These are phyloP conservation scores for Eospalax fontanierii DNA, from an alignment of 2,797 vertebrate species.

Conservation along the genomic window DNA sequence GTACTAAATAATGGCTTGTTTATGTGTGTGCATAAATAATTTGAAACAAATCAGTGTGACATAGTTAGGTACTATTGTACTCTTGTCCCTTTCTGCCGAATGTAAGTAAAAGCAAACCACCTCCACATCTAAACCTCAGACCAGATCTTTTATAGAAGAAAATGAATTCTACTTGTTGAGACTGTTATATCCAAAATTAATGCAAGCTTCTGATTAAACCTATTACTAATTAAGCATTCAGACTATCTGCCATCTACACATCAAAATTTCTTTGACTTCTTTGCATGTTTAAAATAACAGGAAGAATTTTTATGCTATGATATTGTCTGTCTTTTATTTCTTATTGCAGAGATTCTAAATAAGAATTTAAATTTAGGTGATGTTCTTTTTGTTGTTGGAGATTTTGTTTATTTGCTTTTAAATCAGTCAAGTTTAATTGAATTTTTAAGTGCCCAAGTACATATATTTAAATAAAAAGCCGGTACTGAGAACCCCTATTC, in stretches of 20 bases:
- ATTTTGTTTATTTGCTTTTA: background rate
- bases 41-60: slow-evolving; percentile 83
- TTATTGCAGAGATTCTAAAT: background rate
- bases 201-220: background rate
- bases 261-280: background rate
- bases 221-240: slow-evolving; percentile 22
- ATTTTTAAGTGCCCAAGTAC: background rate
- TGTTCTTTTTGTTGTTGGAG: background rate
- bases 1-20: slow-evolving; percentile 88
- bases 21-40: slow-evolving; percentile 89
- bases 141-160: background rate
- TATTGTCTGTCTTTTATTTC: background rate
- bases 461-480: background rate
- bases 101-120: slow-evolving; percentile 25
- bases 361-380: background rate
- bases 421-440: background rate
- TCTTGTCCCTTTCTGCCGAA: slow-evolving; percentile 62
- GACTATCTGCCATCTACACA: background rate
- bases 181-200: slow-evolving; percentile 8
- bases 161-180: slow-evolving; percentile 21
- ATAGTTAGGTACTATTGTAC: slow-evolving; percentile 81
- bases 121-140: background rate
- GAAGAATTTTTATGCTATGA: background rate
- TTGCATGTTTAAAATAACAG: background rate
- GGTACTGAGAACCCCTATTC: background rate